These are phyloP conservation scores for Ailuropoda melanoleuca DNA, from an alignment of 2,113 vertebrate species.

Conservation along the genomic window DNA sequence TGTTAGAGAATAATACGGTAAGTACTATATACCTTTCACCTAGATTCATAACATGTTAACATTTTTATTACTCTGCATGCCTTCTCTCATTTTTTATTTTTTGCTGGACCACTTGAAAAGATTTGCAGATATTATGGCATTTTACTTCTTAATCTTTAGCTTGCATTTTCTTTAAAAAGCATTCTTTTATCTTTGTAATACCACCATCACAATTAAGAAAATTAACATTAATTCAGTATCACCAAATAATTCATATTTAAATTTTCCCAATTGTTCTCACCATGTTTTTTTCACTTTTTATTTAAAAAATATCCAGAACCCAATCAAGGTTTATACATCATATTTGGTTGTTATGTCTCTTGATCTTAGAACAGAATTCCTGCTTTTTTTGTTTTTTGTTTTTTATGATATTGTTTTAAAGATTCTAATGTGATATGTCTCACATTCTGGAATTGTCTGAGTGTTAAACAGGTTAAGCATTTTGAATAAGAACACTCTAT, in stretches of 20 bases:
- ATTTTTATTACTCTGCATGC: not conserved
- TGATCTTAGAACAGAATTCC: not conserved
- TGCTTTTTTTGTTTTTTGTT: not conserved
- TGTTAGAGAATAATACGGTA: constrained; percentile 11
- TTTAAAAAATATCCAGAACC: not conserved
- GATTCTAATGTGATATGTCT: not conserved
- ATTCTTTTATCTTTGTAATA: constrained; percentile 20
- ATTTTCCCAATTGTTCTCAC: constrained; percentile 4
- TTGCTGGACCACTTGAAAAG: constrained; percentile 26
- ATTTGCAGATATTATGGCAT: constrained; percentile 27
- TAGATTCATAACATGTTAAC: not conserved
- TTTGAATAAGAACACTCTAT: constrained; percentile 17
- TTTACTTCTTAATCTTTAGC: constrained; percentile 31
- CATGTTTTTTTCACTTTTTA: not conserved
- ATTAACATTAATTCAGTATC: constrained; percentile 3
- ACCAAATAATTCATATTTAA: not conserved
- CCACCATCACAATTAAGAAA: constrained; percentile 20
- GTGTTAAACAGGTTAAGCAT: not conserved
- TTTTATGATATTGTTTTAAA: not conserved
- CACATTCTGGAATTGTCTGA: not conserved
- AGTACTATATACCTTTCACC: not conserved
- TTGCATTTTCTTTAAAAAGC: constrained; percentile 13
- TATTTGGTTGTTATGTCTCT: not conserved
- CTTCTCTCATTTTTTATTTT: constrained; percentile 34
- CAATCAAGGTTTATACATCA: not conserved